Base-by-base conservation (phyloP, 2,888 invertebrate species). In the Pterostichus madidus region DNA sequence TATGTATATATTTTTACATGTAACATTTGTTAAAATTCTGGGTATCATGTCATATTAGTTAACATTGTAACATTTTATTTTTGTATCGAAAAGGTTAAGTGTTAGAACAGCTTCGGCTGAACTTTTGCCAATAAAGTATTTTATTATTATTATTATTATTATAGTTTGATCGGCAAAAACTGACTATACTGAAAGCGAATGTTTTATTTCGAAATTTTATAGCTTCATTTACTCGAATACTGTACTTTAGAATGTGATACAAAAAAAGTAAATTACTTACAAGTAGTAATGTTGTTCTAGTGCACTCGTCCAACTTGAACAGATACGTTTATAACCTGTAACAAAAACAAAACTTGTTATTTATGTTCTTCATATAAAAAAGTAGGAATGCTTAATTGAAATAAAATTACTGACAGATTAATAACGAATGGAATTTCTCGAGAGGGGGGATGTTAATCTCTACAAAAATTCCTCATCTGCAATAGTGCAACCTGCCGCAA, bases 321-420 rank as follows among this genome's bases (percentile, higher is more conserved):
- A 49, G 49, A 49, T 49, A 49, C 49, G 49, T 49, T 11, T 49
- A n/a, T n/a, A n/a, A 49, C 10, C 49, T 49, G n/a, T 49, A 49
- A 49, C 5, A 49, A 49, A 11, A 49, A 49, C 0, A 49, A 0
- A 49, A 49, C 5, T 11, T 2, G n/a, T 49, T 49, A 49, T 49
- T 49, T 11, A 11, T 11, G 5, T 49, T 8, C 6, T 6, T 39
- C 39, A 6, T 49, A 13, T 49, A 49, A 49, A 24, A 49, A 49
- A 2, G 49, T 10, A 49, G 13, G 49, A 49, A 49, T 49, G 49
- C 32, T 64, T 64, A 64, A 64, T 64, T 64, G n/a, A 64, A 64
- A 46, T 17, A 17, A 39, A 68, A 68, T 64, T 31, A 39, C 17
- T 44, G 46, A 71, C 44, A 71, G 15, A 71, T 44, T 71, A 71